These are phyloP conservation scores for Chloromyia formosa DNA, from an alignment of 2,888 invertebrate genomes.

Conservation along the genomic window DNA sequence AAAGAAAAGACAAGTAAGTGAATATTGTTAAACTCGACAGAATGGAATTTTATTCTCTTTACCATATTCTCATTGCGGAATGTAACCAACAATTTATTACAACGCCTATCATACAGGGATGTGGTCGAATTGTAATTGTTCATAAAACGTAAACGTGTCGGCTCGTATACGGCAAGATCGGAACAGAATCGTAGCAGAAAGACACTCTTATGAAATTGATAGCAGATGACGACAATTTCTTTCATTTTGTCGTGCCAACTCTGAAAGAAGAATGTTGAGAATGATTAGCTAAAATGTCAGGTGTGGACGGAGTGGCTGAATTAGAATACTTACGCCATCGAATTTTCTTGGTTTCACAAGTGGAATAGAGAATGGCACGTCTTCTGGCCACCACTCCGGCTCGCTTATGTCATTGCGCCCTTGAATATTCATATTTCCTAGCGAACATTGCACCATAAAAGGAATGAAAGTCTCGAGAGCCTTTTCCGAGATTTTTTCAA, in stretches of 20 bases:
- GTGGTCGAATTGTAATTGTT: slow-evolving; percentile 79
- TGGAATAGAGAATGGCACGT: slow-evolving; percentile 73
- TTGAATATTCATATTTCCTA: slow-evolving; percentile 69
- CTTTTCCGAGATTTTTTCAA: slow-evolving; percentile 70
- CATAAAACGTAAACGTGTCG: slow-evolving; percentile 72
- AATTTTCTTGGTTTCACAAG: slow-evolving; percentile 68
- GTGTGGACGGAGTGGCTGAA: too few relatives aligned
- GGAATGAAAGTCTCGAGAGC: slow-evolving; percentile 77
- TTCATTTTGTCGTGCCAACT: slow-evolving; percentile 72
- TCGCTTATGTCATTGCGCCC: slow-evolving; percentile 64
- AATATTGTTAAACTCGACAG: background rate
- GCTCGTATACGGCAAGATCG: slow-evolving; percentile 73
- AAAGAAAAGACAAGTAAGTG: background rate
- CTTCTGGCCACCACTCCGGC: slow-evolving; percentile 78
- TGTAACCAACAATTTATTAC: slow-evolving; percentile 74
- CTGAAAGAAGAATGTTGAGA: slow-evolving; percentile 53
- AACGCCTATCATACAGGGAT: slow-evolving; percentile 73
- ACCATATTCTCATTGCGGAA: slow-evolving; percentile 80
- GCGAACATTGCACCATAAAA: slow-evolving; percentile 79
- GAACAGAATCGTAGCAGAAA: slow-evolving; percentile 77
- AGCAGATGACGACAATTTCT: slow-evolving; percentile 74
- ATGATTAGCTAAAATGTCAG: too few relatives aligned
- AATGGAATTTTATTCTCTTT: slow-evolving; percentile 54
- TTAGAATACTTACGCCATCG: slow-evolving; percentile 62
- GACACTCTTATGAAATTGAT: slow-evolving; percentile 76